phyloP scores from a whole-genome alignment of 2,888 invertebrate genomes.

The Dioctria linearis region DNA sequence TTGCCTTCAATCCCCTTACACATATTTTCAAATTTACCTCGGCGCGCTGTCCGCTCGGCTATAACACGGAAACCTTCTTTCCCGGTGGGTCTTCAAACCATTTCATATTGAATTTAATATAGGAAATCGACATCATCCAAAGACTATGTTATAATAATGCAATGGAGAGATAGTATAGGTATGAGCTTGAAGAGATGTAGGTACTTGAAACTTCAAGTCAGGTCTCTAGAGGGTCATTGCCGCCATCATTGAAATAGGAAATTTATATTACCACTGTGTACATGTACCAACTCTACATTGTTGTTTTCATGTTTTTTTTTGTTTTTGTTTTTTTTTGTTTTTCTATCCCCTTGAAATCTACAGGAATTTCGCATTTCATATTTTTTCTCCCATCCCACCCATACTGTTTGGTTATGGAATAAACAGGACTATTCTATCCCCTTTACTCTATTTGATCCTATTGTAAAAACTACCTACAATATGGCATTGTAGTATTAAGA shows the following conservation, averaged over 20 bases:
- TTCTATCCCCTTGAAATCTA: slow-evolving; percentile 11
- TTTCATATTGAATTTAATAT: slow-evolving; percentile 35
- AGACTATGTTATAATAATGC: neutral
- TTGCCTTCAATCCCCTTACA: neutral
- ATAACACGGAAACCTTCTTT: too few species aligned
- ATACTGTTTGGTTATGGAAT: neutral
- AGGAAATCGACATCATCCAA: slow-evolving; percentile 19
- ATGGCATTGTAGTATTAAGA: slow-evolving; percentile 4
- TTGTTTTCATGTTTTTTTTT: slow-evolving; percentile 32
- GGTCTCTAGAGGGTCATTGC: slow-evolving; percentile 48
- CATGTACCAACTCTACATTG: neutral
- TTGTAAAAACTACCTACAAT: slow-evolving; percentile 11
- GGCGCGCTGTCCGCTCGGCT: too few species aligned
- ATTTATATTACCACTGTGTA: slow-evolving; percentile 39
- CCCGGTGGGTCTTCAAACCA: neutral
- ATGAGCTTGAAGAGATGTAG: neutral
- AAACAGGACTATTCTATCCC: too few species aligned
- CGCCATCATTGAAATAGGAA: slow-evolving; percentile 43
- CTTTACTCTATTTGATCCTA: too few species aligned
- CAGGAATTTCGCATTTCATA: slow-evolving; percentile 5
- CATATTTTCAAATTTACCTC: neutral
- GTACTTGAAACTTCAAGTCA: slow-evolving; percentile 33
- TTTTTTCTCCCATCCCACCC: neutral
- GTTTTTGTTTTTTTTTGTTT: slow-evolving; percentile 10
- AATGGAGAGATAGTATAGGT: too few species aligned